Evolutionary conservation across 2,888 invertebrate genomes (phyloP), one percentile per base, ranked within the genome.

Genomic region (Ichneumoninae sp.): DNA sequence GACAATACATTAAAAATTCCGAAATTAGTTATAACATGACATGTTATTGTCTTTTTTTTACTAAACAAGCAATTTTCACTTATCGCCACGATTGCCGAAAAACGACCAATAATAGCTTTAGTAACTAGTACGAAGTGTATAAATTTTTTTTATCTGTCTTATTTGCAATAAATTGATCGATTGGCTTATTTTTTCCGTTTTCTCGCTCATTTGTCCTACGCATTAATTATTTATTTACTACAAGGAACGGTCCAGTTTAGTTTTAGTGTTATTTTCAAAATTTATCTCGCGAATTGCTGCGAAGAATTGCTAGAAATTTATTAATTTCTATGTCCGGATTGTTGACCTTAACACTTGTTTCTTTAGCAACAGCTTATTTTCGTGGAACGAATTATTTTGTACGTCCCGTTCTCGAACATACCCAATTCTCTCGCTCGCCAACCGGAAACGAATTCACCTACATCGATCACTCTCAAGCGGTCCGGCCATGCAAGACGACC

Each of bases 401-500:
- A 57, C 22, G 10, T 57, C 22, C 4, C 57, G 22, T 57, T 26
- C 57, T 26, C 57, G 4, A 13, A 8, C 10, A 26, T 57, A 13
- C 22, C 26, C 73, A 22, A 68, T 83, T 73, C 19, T 30, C 73
- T 33, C 70, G n/a, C 69, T 79, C 78, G 75, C 47, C 8, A 66
- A n/a, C 87, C 79, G 81, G 88, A 88, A 89, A 87, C 16, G 33
- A 86, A 88, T 90, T 92, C 91, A 91, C 89, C 91, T 89, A 89
- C 90, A 91, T 91, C 91, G 90, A 91, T 92, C 90, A 91, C 89
- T 92, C 89, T 88, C 89, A 88, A 86, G 86, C 87, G 89, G 91
- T 90, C 89, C 88, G 86, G 85, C 86, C 47, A 52, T 33, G 44
- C 33, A 30, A 30, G 22, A 26, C 50, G 60, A 16, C 19, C 60